These are phyloP conservation scores for Phoenicopterus ruber DNA, from an alignment of 2,113 vertebrate genomes.

Conservation along the genomic window DNA sequence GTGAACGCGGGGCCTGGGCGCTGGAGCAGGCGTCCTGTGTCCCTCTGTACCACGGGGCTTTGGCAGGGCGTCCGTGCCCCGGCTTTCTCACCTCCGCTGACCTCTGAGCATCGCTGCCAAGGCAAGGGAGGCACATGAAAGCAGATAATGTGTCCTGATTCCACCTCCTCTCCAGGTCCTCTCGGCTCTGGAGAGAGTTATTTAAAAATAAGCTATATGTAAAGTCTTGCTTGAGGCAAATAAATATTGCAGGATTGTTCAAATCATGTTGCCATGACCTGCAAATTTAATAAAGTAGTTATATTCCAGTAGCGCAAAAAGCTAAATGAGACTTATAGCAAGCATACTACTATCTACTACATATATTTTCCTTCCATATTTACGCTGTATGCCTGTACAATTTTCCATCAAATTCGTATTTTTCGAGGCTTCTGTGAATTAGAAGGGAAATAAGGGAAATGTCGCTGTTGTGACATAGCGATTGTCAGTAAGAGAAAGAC, in stretches of 20 bases:
- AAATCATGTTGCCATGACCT: fast-evolving
- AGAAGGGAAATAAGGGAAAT: too few relatives aligned
- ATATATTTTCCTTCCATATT: fast-evolving
- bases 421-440: background rate
- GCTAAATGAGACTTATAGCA: background rate
- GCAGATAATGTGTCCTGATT: background rate
- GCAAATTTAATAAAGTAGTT: background rate
- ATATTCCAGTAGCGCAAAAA: background rate
- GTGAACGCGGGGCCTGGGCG: fast-evolving
- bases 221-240: background rate
- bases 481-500: fast-evolving
- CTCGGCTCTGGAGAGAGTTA: background rate
- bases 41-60: background rate
- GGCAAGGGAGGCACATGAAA: background rate
- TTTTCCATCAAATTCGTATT: background rate
- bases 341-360: fast-evolving
- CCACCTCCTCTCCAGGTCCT: background rate
- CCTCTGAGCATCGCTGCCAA: background rate
- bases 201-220: fast-evolving
- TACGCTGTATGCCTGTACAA: fast-evolving
- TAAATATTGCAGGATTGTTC: background rate
- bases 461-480: fast-evolving
- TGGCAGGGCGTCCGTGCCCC: background rate
- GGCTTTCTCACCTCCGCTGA: background rate
- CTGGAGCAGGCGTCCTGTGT: fast-evolving